Evolutionary conservation across 2,888 invertebrate species (phyloP), one percentile per base, ranked within the genome.

Genomic region (Agrenia bidenticulata): DNA sequence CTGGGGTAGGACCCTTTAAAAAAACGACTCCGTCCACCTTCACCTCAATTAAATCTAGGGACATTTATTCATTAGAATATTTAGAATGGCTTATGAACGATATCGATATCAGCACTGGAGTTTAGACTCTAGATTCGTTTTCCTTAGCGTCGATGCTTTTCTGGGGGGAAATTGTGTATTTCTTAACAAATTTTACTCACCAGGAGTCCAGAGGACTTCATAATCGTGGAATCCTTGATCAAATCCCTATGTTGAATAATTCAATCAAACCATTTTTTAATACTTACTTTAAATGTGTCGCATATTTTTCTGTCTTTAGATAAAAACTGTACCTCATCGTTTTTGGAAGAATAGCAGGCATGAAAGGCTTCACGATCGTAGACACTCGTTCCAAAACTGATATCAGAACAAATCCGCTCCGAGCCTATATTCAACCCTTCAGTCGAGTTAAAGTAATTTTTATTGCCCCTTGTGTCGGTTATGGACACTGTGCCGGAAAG

Each of bases 181-280:
- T 59, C n/a, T n/a, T n/a, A n/a, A n/a, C n/a, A n/a, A n/a, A n/a
- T n/a, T n/a, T 39, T 39, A 39, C 32, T 56, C 58, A 69, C 69
- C 21, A 24, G 67, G 67, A 4, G 67, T 70, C 70, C 70, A 70
- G 24, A 66, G 63, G 21, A 70, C 32, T 45, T 67, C 61, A 41
- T 70, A 70, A 13, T 63, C 1, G 39, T 70, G 70, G 27, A 70
- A 70, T n/a, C 67, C 65, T n/a, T 23, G 56, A 23, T 70, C 64
- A 21, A 61, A 70, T 23, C 70, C 70, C 17, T n/a, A n/a, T n/a
- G n/a, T n/a, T n/a, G n/a, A n/a, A n/a, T n/a, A n/a, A n/a, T n/a
- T n/a, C n/a, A n/a, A n/a, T n/a, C n/a, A n/a, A n/a, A n/a, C n/a
- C n/a, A n/a, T n/a, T n/a, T n/a, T n/a, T n/a, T n/a, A n/a, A n/a